Evolutionary conservation across 2,797 vertebrate genomes (phyloP).

Genomic region (Columba guinea): DNA sequence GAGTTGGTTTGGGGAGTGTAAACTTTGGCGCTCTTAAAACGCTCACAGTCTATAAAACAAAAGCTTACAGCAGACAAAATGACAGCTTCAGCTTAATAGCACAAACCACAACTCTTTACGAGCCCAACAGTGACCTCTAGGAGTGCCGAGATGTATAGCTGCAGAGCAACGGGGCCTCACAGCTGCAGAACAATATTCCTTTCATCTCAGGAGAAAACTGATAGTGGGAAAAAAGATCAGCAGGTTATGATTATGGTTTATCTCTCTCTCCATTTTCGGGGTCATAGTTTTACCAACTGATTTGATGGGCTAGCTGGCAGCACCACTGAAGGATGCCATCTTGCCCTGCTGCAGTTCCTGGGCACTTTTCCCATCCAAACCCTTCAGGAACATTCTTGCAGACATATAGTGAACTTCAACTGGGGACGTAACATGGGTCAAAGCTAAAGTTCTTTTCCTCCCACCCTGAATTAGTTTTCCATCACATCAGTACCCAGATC

Average conservation of each 20-base stretch:
- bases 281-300: not conserved
- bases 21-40: not conserved
- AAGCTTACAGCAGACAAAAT: not conserved
- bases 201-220: not conserved
- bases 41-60: not conserved
- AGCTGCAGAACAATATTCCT: not conserved
- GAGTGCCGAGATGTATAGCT: not conserved
- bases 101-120: not conserved
- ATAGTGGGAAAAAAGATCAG: not conserved
- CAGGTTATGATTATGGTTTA: not conserved
- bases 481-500: not conserved
- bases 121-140: constrained; percentile 34
- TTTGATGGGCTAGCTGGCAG: not conserved
- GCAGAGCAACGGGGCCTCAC: not conserved
- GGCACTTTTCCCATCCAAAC: not conserved
- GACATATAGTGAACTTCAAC: not conserved
- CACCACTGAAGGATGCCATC: not conserved
- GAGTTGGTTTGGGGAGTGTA: not conserved
- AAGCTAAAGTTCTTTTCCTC: not conserved
- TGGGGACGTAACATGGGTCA: not conserved
- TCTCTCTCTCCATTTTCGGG: not conserved
- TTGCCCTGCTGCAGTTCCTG: not conserved
- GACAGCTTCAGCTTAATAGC: not conserved
- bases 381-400: not conserved
- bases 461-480: not conserved